A percentile compares a stretch with the other conserved stretches of the same genome.
These are phyloP conservation scores for Beroe ovata DNA, from an alignment of 37 sponge, comb jelly and placozoan species.

Conservation along the genomic window DNA sequence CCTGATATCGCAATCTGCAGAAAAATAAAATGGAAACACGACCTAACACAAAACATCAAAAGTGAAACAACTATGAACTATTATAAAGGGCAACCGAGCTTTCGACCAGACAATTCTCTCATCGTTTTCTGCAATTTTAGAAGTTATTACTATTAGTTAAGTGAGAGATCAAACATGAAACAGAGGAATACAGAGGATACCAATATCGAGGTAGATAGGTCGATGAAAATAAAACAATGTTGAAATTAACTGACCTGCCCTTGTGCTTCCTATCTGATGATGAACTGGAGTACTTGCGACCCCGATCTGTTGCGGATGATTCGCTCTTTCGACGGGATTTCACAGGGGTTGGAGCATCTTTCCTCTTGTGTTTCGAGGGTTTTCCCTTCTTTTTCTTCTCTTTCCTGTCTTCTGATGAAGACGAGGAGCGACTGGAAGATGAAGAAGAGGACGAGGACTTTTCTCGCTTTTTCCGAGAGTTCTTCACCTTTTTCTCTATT, in stretches of 20 bases:
- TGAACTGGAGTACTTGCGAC: constrained; percentile 34
- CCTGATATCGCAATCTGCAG: too few species aligned
- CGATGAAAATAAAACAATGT: too few species aligned
- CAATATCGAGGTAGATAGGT: too few species aligned
- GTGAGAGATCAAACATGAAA: too few species aligned
- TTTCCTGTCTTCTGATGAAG: not conserved
- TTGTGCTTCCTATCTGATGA: constrained; percentile 39
- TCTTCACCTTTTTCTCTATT: not conserved
- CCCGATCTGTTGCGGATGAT: constrained; percentile 3
- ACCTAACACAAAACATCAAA: too few species aligned
- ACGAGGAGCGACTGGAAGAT: not conserved
- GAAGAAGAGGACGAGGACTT: not conserved
- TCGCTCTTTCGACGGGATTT: not conserved
- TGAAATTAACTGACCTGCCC: constrained; percentile 27
- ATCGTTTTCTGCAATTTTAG: too few species aligned
- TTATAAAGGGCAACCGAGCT: too few species aligned
- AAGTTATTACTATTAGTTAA: too few species aligned
- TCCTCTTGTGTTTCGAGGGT: not conserved
- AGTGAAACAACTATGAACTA: too few species aligned
- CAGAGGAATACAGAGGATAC: too few species aligned
- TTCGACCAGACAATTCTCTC: too few species aligned
- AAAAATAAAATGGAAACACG: too few species aligned
- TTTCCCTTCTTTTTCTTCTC: not conserved
- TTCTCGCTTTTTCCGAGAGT: not conserved
- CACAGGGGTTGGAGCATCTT: not conserved